Percentiles rank a stretch among this genome's conserved stretches.
Evolutionary conservation across 2,113 vertebrate species (phyloP).

Genomic region (Pica pica): DNA sequence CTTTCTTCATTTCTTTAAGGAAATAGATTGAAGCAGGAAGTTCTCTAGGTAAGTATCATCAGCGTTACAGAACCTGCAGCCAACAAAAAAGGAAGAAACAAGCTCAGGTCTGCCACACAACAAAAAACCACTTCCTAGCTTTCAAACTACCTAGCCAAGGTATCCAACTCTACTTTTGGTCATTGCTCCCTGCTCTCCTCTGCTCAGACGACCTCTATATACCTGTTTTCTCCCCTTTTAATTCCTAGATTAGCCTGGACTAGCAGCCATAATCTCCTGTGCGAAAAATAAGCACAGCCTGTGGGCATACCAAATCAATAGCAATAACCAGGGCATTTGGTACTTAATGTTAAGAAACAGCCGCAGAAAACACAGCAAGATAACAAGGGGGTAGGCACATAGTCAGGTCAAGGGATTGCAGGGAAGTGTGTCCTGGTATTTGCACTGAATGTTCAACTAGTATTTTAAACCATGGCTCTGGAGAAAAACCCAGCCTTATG

Average conservation of each 20-base stretch:
- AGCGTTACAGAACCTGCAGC: not conserved
- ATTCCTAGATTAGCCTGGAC: not conserved
- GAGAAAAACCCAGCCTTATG: not conserved
- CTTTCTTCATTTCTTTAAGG: conserved; percentile 39
- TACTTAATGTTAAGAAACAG: not conserved
- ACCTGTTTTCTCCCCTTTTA: not conserved
- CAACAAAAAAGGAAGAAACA: not conserved
- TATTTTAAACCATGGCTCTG: not conserved
- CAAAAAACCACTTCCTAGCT: not conserved
- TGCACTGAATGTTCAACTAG: not conserved
- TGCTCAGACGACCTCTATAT: not conserved
- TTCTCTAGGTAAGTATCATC: not conserved
- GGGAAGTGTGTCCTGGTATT: not conserved
- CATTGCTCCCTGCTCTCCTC: not conserved
- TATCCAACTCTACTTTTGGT: not conserved
- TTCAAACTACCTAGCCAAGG: not conserved
- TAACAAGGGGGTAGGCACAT: not conserved
- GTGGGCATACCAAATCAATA: not conserved
- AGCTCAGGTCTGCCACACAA: not conserved
- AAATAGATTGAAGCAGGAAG: not conserved
- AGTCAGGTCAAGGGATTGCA: not conserved
- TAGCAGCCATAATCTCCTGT: not conserved
- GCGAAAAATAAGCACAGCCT: not conserved
- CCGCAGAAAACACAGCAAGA: not conserved
- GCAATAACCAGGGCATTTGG: not conserved